Evolutionary conservation across 53 echinoderm and acorn worm species (phyloP).

Genomic region (Echinarachnius parma): DNA sequence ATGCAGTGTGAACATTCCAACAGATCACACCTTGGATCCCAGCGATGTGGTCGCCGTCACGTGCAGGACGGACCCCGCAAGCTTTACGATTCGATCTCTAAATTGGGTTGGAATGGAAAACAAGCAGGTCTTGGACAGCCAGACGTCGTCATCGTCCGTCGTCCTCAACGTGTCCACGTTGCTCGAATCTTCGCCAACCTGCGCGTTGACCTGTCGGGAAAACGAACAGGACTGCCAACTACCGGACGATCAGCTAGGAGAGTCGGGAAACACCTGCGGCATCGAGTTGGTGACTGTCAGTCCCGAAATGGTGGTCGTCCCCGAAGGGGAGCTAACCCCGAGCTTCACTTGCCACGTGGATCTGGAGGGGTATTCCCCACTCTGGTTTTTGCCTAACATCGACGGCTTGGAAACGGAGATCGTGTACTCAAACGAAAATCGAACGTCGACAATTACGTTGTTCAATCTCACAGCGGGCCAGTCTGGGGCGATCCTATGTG

Average conservation of each 20-base stretch:
- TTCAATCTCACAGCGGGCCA: neutral
- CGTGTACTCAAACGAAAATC: neutral
- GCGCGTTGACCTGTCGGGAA: constrained; percentile 4
- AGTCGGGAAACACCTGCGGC: too few relatives aligned
- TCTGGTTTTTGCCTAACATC: constrained; percentile 3
- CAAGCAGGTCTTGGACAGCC: neutral
- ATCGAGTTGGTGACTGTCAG: too few relatives aligned
- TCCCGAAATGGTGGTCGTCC: too few relatives aligned
- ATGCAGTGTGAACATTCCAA: neutral
- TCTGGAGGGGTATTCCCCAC: neutral
- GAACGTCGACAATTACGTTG: neutral
- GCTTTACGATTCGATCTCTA: neutral
- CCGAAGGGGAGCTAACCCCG: neutral
- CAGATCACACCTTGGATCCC: neutral
- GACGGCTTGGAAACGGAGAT: too few relatives aligned
- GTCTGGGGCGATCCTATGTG: too few relatives aligned
- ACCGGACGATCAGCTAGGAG: too few relatives aligned
- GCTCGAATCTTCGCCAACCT: neutral
- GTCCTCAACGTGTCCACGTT: neutral
- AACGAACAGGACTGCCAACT: neutral
- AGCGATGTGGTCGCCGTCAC: neutral
- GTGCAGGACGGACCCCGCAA: constrained; percentile 1
- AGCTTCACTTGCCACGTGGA: constrained; percentile 5
- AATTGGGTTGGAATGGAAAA: constrained; percentile 2
- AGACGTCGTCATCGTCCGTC: neutral